Conservation (phyloP, 2,888 invertebrate genomes). For the Cinara cedri region DNA sequence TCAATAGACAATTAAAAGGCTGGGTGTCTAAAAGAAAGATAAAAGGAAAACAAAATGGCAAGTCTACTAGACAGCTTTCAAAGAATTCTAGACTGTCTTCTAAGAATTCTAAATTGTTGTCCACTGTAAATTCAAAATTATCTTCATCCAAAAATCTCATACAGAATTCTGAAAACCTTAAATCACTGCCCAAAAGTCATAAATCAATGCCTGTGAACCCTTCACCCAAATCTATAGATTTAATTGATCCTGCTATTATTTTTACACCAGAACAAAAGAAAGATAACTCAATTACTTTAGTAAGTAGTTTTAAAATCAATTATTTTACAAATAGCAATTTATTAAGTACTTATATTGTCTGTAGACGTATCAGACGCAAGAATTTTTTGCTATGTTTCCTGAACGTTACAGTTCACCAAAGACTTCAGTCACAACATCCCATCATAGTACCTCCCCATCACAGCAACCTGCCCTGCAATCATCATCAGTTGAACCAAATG, state of each 20-base stretch:
- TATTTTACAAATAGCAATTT: background rate
- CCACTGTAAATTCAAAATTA: too few species aligned
- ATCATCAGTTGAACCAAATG: constrained; percentile 32
- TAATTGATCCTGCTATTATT: constrained; percentile 34
- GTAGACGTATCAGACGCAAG: constrained; percentile 47
- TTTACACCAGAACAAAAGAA: constrained; percentile 46
- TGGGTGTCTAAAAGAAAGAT: constrained; percentile 37
- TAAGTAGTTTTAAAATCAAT: constrained; percentile 20
- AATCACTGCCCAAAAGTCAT: background rate
- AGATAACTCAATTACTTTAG: constrained; percentile 33
- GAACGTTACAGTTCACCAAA: constrained; percentile 47
- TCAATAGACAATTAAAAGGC: constrained; percentile 43
- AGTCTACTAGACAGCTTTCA: background rate
- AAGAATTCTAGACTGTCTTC: constrained; percentile 18
- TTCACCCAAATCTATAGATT: constrained; percentile 26
- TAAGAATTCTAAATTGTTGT: constrained; percentile 11
- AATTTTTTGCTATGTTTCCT: constrained; percentile 50
- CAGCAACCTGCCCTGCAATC: background rate
- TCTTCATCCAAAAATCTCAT: background rate
- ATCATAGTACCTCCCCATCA: background rate
- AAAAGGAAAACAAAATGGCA: constrained; percentile 25
- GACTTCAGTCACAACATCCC: background rate
- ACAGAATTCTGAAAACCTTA: background rate
- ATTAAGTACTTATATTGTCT: background rate
- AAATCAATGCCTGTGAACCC: constrained; percentile 27